A percentile compares a stretch with the other conserved stretches of the same genome.
Evolutionary conservation across 2,888 invertebrate species (phyloP).

Genomic region (Atrina japonica): DNA sequence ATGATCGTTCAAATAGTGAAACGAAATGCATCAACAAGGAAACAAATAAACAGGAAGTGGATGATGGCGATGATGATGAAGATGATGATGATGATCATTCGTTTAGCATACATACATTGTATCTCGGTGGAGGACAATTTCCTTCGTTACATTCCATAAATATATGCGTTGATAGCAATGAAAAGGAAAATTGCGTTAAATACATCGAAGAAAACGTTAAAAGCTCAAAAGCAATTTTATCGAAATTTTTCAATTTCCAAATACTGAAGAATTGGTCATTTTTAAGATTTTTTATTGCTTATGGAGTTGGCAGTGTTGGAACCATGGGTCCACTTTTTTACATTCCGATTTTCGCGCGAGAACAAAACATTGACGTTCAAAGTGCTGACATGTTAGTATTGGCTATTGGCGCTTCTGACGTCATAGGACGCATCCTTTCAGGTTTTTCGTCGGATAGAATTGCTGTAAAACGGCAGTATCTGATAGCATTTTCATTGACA

Average conservation of each 20-base stretch:
- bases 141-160: no score
- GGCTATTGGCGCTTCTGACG: constrained; percentile 15
- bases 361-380: constrained; percentile 3
- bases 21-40: no score
- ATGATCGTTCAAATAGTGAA: no score
- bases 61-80: no score
- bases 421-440: constrained; percentile 23
- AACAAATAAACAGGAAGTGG: no score
- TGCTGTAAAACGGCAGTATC: constrained; percentile 17
- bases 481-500: constrained; percentile 13
- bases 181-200: no score
- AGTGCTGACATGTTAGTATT: constrained; percentile 22
- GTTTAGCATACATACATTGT: no score
- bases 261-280: constrained; percentile 20
- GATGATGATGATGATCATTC: no score
- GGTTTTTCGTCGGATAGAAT: constrained; percentile 29
- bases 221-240: no score
- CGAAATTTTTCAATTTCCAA: not conserved
- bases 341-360: constrained; percentile 34
- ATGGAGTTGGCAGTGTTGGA: constrained; percentile 29
- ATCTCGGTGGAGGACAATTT: no score
- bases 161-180: no score
- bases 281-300: constrained; percentile 28
- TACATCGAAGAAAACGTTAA: no score
- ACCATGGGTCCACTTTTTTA: constrained; percentile 17